phyloP scores from a whole-genome alignment of 2,113 vertebrate species.

The Glaucidium brasilianum region DNA sequence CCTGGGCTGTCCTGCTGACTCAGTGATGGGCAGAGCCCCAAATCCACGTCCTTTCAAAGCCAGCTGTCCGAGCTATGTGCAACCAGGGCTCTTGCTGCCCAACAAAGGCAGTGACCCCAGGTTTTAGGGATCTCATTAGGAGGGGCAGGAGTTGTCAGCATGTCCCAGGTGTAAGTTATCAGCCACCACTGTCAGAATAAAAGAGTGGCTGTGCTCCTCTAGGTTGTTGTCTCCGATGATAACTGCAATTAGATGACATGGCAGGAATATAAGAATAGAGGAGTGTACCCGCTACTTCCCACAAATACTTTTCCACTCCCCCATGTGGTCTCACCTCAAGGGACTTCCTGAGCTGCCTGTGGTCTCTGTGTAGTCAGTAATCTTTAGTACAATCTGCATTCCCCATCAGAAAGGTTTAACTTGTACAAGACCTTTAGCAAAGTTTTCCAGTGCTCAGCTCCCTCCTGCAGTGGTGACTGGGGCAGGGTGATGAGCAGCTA shows the following conservation, averaged over 20 bases:
- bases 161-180: not conserved
- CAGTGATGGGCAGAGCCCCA: not conserved
- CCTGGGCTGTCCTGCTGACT: not conserved
- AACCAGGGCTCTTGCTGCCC: not conserved
- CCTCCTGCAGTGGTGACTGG: not conserved
- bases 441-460: not conserved
- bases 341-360: constrained; percentile 1
- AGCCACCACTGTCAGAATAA: not conserved
- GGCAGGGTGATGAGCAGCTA: not conserved
- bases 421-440: not conserved
- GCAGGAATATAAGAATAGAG: not conserved
- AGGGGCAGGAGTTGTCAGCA: not conserved
- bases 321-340: not conserved
- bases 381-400: not conserved
- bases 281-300: not conserved
- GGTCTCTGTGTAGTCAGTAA: not conserved
- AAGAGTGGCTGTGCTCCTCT: not conserved
- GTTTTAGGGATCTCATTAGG: not conserved
- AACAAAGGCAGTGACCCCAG: not conserved
- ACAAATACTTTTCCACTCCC: not conserved
- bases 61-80: rapidly evolving
- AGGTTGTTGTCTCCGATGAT: rapidly evolving
- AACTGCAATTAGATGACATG: not conserved
- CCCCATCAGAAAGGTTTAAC: not conserved
- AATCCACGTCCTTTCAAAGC: not conserved